Conservation (phyloP, 2,797 vertebrate species). For the Sebastes iracundus region DNA sequence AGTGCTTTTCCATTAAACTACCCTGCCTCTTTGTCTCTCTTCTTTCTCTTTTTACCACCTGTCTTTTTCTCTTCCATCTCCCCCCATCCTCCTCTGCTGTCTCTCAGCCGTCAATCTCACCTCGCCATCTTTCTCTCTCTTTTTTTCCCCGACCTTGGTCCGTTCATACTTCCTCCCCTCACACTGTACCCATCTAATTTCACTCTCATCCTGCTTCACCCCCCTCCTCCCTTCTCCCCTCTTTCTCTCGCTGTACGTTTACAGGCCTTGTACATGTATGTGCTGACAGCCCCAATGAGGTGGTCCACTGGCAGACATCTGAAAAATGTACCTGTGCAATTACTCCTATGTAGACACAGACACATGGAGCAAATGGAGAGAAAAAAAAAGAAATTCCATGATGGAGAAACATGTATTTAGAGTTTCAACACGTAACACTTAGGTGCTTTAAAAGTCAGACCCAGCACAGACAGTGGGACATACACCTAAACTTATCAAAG, state of each 20-base stretch:
- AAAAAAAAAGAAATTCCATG: conserved; percentile 49
- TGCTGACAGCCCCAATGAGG: conserved; percentile 78
- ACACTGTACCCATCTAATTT: conserved; percentile 38
- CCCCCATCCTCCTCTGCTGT: conserved; percentile 7
- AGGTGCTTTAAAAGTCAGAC: conserved; percentile 16
- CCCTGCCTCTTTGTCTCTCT: conserved; percentile 2
- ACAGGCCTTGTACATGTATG: conserved; percentile 43
- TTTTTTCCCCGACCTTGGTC: conserved; percentile 13
- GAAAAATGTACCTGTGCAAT: conserved; percentile 78
- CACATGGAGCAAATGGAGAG: conserved; percentile 25
- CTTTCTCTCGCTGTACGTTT: conserved; percentile 42
- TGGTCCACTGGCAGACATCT: conserved; percentile 72
- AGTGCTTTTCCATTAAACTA: conserved; percentile 57
- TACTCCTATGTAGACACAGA: conserved; percentile 59
- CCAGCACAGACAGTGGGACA: not conserved
- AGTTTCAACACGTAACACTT: conserved; percentile 67
- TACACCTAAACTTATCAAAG: conserved; percentile 4
- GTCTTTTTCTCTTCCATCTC: not conserved
- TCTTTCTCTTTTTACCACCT: conserved; percentile 9
- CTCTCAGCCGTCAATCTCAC: conserved; percentile 30
- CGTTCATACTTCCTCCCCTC: conserved; percentile 1
- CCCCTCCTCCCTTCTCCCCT: not conserved
- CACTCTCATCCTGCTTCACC: not conserved
- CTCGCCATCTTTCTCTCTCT: conserved; percentile 23
- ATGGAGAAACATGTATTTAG: conserved; percentile 58